Evolutionary conservation across 2,888 invertebrate genomes (phyloP).

Genomic region (Oxystoma pomonae): DNA sequence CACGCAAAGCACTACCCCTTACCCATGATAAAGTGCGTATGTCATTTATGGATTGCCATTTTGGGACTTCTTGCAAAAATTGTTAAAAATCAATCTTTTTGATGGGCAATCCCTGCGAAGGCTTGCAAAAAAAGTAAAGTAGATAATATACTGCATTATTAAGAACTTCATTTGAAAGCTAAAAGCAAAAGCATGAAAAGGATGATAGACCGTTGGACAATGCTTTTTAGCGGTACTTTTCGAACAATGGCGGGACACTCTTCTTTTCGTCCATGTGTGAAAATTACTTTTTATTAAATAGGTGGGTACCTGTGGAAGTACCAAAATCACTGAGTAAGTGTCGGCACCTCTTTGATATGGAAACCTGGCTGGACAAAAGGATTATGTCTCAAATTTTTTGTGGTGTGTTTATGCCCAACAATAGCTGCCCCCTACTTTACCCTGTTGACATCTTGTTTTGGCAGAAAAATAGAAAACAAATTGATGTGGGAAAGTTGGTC

Average conservation of each 20-base stretch:
- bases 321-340: too few relatives aligned
- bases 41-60: too few relatives aligned
- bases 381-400: conserved; percentile 7
- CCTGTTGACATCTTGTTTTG: not conserved
- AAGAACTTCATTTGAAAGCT: too few relatives aligned
- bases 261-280: conserved; percentile 1
- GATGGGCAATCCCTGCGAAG: too few relatives aligned
- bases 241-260: not conserved
- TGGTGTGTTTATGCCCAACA: not conserved
- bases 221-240: not conserved
- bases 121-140: too few relatives aligned
- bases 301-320: not conserved
- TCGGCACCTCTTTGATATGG: conserved; percentile 3
- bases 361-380: conserved; percentile 15
- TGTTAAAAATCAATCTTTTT: too few relatives aligned
- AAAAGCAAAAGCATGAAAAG: too few relatives aligned
- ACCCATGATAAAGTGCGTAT: too few relatives aligned
- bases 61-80: too few relatives aligned
- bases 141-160: too few relatives aligned
- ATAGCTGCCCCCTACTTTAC: not conserved
- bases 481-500: not conserved
- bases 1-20: too few relatives aligned
- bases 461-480: not conserved
- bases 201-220: not conserved
- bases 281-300: not conserved